A percentile compares a stretch with the other conserved stretches of the same genome.
Conservation (phyloP, 2,113 vertebrate species). For the Microtus ochrogaster region DNA sequence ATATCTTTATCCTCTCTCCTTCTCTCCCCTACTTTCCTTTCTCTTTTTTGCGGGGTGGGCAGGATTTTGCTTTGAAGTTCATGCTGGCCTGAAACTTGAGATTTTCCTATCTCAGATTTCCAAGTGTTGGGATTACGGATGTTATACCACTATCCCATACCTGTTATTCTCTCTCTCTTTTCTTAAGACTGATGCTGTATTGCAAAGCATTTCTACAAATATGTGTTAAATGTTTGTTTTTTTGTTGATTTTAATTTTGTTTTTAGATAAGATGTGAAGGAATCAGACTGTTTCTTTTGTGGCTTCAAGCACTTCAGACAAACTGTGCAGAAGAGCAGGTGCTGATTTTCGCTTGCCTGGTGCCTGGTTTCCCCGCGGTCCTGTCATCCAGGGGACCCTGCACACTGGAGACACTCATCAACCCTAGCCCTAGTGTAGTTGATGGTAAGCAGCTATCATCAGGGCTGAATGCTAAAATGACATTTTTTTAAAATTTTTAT, state of each 20-base stretch:
- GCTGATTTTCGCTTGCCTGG: conserved; percentile 96
- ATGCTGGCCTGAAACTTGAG: background rate
- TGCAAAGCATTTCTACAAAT: background rate
- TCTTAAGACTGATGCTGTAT: background rate
- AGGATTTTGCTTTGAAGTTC: background rate
- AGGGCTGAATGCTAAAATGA: background rate
- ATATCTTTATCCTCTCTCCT: background rate
- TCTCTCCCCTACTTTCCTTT: too few relatives aligned
- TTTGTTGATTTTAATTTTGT: conserved; percentile 41
- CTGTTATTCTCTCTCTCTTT: background rate
- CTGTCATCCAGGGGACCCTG: conserved; percentile 93
- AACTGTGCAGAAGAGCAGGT: conserved; percentile 97
- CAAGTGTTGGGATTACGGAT: background rate
- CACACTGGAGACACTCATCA: conserved; percentile 96
- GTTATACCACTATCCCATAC: background rate
- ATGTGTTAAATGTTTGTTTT: background rate
- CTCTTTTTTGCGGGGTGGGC: background rate
- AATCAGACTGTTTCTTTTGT: conserved; percentile 97
- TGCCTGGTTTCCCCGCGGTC: conserved; percentile 96
- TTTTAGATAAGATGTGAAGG: conserved; percentile 97
- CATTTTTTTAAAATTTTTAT: background rate
- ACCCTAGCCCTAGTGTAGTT: conserved; percentile 87
- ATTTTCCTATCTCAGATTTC: background rate
- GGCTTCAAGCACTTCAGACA: conserved; percentile 97
- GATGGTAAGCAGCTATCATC: conserved; percentile 90